These are phyloP conservation scores for Craniophora ligustri DNA, from an alignment of 2,888 invertebrate species.

Conservation along the genomic window DNA sequence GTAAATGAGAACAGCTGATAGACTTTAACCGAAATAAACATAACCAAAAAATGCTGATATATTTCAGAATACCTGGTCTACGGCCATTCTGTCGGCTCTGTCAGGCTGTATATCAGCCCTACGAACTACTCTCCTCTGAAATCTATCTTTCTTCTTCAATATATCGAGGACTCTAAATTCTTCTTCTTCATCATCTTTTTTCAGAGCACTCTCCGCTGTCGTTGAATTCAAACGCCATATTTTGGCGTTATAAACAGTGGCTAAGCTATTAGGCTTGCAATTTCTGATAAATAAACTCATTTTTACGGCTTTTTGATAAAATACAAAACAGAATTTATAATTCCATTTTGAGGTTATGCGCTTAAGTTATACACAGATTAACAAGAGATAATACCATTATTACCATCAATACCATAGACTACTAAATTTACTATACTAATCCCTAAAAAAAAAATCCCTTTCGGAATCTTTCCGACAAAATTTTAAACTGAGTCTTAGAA, in stretches of 20 bases:
- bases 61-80: constrained; percentile 74
- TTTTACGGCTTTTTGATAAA: constrained; percentile 50
- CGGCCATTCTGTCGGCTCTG: constrained; percentile 79
- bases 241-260: constrained; percentile 65
- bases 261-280: constrained; percentile 65
- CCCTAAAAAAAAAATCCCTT: too few species aligned
- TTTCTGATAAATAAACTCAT: constrained; percentile 81
- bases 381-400: too few species aligned
- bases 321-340: constrained; percentile 22
- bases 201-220: constrained; percentile 66
- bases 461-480: too few species aligned
- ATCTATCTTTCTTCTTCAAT: constrained; percentile 73
- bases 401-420: too few species aligned
- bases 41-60: neutral
- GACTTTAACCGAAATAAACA: neutral
- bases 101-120: constrained; percentile 79
- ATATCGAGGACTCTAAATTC: constrained; percentile 88
- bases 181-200: constrained; percentile 75
- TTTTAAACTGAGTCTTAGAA: too few species aligned
- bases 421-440: too few species aligned
- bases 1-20: constrained; percentile 25
- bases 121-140: constrained; percentile 63
- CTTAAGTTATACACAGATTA: constrained; percentile 48
- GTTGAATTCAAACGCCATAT: constrained; percentile 81
- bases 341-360: constrained; percentile 64